Conservation (phyloP, 2,113 vertebrate genomes). For the Melanotaenia duboulayi region DNA sequence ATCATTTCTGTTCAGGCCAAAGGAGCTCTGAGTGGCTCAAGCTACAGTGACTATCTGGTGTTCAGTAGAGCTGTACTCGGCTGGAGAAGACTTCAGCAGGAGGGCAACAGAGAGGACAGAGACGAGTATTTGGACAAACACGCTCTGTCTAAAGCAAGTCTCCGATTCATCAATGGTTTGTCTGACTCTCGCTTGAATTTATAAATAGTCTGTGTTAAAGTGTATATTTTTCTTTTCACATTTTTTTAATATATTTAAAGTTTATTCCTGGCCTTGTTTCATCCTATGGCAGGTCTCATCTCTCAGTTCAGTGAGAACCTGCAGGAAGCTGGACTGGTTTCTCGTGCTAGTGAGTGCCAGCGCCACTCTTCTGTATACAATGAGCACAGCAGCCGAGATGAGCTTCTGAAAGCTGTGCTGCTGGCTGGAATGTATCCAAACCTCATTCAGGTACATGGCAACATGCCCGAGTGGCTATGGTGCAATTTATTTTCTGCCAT, state of each 20-base stretch:
- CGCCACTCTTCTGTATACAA: slow-evolving; percentile 84
- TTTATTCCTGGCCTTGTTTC: background rate
- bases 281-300: slow-evolving; percentile 86
- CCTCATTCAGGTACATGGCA: slow-evolving; percentile 90
- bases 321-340: slow-evolving; percentile 87
- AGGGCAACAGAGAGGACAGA: slow-evolving; percentile 79
- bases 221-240: background rate
- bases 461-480: background rate
- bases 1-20: slow-evolving; percentile 85
- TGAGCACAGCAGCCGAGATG: slow-evolving; percentile 89
- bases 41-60: slow-evolving; percentile 91
- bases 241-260: background rate
- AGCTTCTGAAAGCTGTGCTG: slow-evolving; percentile 93
- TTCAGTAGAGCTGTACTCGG: slow-evolving; percentile 87
- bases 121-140: slow-evolving; percentile 86
- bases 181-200: background rate
- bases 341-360: slow-evolving; percentile 82
- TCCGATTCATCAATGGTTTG: slow-evolving; percentile 93
- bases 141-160: slow-evolving; percentile 85
- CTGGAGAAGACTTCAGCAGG: slow-evolving; percentile 87
- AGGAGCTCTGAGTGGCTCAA: slow-evolving; percentile 85
- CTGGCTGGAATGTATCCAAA: slow-evolving; percentile 96
- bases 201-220: background rate
- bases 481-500: background rate
- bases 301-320: slow-evolving; percentile 96